These are phyloP conservation scores for Drosophila rhopaloa DNA, from an alignment of 1,140 invertebrate genomes.

Conservation along the genomic window DNA sequence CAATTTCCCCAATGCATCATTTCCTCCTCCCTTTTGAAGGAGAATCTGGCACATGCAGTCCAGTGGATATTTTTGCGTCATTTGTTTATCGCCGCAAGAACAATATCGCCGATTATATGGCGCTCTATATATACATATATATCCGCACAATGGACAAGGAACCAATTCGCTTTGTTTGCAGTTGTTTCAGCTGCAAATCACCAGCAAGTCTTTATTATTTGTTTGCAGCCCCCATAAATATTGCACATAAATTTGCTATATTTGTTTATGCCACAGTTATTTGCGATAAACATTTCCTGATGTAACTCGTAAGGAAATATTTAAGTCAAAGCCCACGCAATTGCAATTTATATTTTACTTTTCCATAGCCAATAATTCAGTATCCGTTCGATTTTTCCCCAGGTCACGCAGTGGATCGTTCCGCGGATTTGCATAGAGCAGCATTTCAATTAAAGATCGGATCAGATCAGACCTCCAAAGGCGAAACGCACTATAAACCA, in stretches of 20 bases:
- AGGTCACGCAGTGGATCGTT: conserved; percentile 54
- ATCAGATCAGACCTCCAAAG: conserved; percentile 1
- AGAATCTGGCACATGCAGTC: conserved; percentile 38
- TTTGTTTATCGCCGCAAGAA: conserved; percentile 56
- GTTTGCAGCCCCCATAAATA: conserved; percentile 27
- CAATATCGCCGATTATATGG: conserved; percentile 44
- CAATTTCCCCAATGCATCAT: conserved; percentile 57
- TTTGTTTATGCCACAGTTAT: conserved; percentile 28
- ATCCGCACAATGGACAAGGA: conserved; percentile 52
- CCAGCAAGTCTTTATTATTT: conserved; percentile 39
- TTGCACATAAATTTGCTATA: conserved; percentile 27
- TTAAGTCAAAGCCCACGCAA: conserved; percentile 28
- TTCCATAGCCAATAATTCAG: not conserved
- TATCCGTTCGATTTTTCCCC: conserved; percentile 28
- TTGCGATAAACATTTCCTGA: conserved; percentile 47
- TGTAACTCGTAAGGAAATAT: conserved; percentile 30
- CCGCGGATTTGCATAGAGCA: conserved; percentile 34
- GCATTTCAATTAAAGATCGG: conserved; percentile 41
- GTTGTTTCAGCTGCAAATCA: conserved; percentile 49
- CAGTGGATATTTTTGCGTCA: conserved; percentile 62
- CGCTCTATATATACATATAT: conserved; percentile 31
- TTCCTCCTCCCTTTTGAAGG: conserved; percentile 46
- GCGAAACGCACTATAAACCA: conserved; percentile 19
- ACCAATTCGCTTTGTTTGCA: conserved; percentile 54
- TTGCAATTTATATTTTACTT: conserved; percentile 27